Base-by-base conservation (phyloP, 1,140 invertebrate genomes). In the Meloidogyne floridensis region DNA sequence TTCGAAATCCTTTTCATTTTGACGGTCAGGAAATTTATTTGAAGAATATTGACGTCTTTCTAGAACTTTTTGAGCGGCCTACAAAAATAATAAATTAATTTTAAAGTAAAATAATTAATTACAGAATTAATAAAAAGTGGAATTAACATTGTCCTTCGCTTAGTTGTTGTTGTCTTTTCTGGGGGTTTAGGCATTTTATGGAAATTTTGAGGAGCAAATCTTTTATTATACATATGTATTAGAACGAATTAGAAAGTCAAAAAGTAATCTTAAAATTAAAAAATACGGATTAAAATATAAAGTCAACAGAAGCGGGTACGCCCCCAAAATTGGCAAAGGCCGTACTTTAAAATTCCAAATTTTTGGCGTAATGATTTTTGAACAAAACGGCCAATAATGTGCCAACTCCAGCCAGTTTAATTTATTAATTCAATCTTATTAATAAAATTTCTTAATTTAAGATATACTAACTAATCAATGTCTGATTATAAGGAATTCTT, bases 1-100 rank as follows among this genome's bases (percentile, higher is more conserved):
- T 32, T 80, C 59, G 10, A 80, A n/a, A 51, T 65, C 71, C 15
- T 73, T 59, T 43, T 65, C 47, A 73, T 73, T 18, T 13, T 73
- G 51, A 73, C 72, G 72, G 3, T 51, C 32, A 4, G 51, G 20
- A 53, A 15, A 73, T 73, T 73, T 73, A 73, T 73, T 73, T 7
- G 18, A 32, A 32, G 42, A 18, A 15, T 73, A 73, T 42, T 73
- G 42, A 9, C 13, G 51, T 73, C 51, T 73, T 32, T 43, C 51
- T 32, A 73, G 18, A 18, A 73, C 13, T 42, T 73, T 53, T 73
- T 73, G 11, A 5, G 72, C 42, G 32, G 51, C 15, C 51, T 47
- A 73, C 2, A 73, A 43, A 18, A 73, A 72, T 15, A 72, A 72
- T 20, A 18, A 13, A 20, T 18, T 73, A 47, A 47, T 15, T 73